Conservation (phyloP, 2,113 vertebrate genomes). For the Oncorhynchus clarkii region DNA sequence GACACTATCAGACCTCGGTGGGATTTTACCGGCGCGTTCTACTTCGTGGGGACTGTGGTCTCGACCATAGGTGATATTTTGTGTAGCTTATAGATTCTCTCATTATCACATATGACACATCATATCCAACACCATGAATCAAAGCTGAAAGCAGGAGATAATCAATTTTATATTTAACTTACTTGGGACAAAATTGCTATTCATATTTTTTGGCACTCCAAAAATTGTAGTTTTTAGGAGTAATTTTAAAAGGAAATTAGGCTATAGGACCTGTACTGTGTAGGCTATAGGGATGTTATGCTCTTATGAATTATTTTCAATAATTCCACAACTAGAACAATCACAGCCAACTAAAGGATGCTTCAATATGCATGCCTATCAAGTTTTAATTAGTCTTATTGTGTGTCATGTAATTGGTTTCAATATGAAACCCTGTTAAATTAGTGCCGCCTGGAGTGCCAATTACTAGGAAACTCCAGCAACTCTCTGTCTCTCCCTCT, state of each 20-base stretch:
- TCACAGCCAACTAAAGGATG: no score
- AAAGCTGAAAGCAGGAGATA: no score
- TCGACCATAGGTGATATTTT: conserved; percentile 90
- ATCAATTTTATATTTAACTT: neutral
- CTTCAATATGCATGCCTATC: no score
- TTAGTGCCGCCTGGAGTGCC: conserved; percentile 32
- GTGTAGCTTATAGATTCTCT: neutral
- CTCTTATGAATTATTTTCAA: no score
- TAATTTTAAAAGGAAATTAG: no score
- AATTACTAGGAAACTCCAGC: conserved; percentile 26
- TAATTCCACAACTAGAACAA: no score
- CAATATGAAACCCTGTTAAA: conserved; percentile 22
- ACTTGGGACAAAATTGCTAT: neutral
- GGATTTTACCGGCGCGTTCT: conserved; percentile 95
- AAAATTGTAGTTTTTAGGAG: no score
- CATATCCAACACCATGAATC: neutral
- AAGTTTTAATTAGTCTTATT: neutral
- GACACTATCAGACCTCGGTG: conserved; percentile 84
- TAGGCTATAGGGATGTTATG: no score
- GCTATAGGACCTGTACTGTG: no score
- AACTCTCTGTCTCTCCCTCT: conserved; percentile 11
- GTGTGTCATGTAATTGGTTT: neutral
- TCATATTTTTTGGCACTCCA: neutral
- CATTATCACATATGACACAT: neutral
- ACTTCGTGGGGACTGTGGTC: conserved; percentile 95